phyloP scores from a whole-genome alignment of 64 coral and sea anemone genomes.

The Cladopsammia gracilis region DNA sequence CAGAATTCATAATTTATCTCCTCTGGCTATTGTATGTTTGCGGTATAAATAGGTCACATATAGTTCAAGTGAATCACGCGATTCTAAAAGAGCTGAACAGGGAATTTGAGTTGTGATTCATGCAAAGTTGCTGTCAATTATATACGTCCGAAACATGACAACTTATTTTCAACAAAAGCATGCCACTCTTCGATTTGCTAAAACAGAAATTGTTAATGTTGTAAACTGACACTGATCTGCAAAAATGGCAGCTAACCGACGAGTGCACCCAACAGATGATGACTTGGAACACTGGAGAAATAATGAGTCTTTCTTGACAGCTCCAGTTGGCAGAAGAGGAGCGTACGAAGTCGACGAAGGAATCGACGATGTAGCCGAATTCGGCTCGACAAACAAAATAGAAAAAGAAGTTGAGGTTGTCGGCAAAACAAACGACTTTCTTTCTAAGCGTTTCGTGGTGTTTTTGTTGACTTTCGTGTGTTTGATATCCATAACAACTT shows the following conservation, averaged over 20 bases:
- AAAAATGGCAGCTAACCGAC: background rate
- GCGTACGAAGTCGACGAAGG: background rate
- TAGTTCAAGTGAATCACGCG: too few relatives aligned
- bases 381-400: background rate
- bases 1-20: too few relatives aligned
- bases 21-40: too few relatives aligned
- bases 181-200: too few relatives aligned
- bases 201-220: too few relatives aligned
- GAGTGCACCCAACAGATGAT: background rate
- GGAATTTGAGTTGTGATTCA: too few relatives aligned
- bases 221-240: too few relatives aligned
- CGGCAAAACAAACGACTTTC: background rate
- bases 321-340: background rate
- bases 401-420: background rate
- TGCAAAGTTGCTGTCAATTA: too few relatives aligned
- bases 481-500: background rate
- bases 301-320: background rate
- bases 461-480: background rate
- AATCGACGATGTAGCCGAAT: background rate
- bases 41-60: too few relatives aligned
- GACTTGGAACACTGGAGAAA: background rate
- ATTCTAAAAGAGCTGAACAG: too few relatives aligned
- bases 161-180: too few relatives aligned
- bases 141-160: too few relatives aligned
- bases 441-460: background rate